Conservation (phyloP, 2,113 vertebrate genomes). For the Zosterops lateralis region DNA sequence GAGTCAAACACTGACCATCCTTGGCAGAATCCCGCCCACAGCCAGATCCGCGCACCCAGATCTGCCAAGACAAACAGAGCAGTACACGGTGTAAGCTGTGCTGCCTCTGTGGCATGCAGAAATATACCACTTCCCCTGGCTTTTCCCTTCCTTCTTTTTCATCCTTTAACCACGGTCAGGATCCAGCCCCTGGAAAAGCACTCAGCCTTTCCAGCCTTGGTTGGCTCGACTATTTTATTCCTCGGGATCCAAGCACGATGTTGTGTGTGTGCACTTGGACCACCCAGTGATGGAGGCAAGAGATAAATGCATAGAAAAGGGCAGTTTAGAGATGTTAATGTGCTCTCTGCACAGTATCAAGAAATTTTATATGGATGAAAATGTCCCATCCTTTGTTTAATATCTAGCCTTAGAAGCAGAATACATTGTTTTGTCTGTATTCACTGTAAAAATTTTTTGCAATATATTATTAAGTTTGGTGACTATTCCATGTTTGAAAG, state of each 20-base stretch:
- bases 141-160: neutral
- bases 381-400: neutral
- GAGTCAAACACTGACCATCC: conserved; percentile 66
- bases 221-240: neutral
- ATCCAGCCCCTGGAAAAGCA: neutral
- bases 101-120: conserved; percentile 56
- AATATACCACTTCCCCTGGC: conserved; percentile 43
- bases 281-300: neutral
- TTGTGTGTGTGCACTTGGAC: neutral
- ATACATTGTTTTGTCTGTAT: neutral
- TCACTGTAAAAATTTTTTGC: neutral
- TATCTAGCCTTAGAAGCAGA: neutral
- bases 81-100: conserved; percentile 64
- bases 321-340: neutral
- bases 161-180: neutral
- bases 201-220: neutral
- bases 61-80: conserved; percentile 73
- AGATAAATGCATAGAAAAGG: neutral
- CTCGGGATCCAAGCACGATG: neutral
- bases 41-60: conserved; percentile 65
- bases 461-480: neutral
- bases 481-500: neutral
- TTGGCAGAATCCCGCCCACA: conserved; percentile 66
- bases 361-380: neutral
- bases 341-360: neutral